Percentiles rank a stretch among this genome's conserved stretches.
These are phyloP conservation scores for Corapipo altera DNA, from an alignment of 2,113 vertebrate species.

Conservation along the genomic window DNA sequence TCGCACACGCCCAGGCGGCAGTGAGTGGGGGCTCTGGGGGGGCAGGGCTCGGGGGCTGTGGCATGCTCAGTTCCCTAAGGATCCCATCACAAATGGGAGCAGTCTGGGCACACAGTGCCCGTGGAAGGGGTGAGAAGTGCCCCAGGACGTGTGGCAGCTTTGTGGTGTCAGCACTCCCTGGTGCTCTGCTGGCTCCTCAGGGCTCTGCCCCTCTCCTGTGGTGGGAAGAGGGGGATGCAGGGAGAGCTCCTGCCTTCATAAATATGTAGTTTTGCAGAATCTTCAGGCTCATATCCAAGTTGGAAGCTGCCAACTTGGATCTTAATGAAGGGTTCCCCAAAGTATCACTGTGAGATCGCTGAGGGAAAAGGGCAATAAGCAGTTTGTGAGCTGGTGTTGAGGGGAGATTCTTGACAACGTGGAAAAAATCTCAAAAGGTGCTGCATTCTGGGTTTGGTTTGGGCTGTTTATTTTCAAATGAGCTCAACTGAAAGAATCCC, in stretches of 20 bases:
- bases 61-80: accelerated
- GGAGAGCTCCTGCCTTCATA: neutral
- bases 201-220: neutral
- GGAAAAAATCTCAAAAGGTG: accelerated
- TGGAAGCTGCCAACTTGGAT: neutral
- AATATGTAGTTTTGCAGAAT: neutral
- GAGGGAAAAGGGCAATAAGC: neutral
- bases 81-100: accelerated
- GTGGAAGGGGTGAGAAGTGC: neutral
- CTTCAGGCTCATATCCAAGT: neutral
- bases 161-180: too few relatives aligned
- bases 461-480: neutral
- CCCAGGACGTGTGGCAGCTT: neutral
- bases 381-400: accelerated
- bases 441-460: neutral
- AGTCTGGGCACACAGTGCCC: neutral
- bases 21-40: slow-evolving; percentile 71
- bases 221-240: neutral
- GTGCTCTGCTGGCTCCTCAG: neutral
- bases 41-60: accelerated
- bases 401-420: neutral
- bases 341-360: neutral
- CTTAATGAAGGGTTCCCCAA: neutral
- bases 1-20: slow-evolving; percentile 90
- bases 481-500: accelerated